A percentile compares a stretch with the other conserved stretches of the same genome.
phyloP scores from a whole-genome alignment of 2,797 vertebrate species.

The Phataginus tetradactyla region DNA sequence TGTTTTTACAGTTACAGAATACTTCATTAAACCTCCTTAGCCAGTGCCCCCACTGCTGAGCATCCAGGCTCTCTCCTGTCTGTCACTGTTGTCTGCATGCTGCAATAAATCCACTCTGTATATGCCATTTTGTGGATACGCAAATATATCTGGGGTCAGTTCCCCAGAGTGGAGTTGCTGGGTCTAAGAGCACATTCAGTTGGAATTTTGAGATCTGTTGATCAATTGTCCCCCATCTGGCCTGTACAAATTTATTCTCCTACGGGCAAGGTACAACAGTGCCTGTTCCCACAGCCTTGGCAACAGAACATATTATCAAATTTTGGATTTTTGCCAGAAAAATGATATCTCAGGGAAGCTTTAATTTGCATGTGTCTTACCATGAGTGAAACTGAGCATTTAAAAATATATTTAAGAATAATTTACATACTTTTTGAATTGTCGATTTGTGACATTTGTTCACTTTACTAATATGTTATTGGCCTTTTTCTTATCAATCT shows the following conservation, averaged over 20 bases:
- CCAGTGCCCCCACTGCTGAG: not conserved
- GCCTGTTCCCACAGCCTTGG: slow-evolving; percentile 43
- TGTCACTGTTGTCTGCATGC: not conserved
- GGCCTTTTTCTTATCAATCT: not conserved
- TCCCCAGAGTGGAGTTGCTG: slow-evolving; percentile 17
- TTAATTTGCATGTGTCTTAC: slow-evolving; percentile 59
- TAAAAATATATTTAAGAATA: slow-evolving; percentile 51
- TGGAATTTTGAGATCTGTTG: slow-evolving; percentile 58
- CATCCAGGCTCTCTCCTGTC: not conserved
- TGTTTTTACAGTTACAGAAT: not conserved
- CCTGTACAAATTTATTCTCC: slow-evolving; percentile 33
- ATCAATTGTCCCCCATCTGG: slow-evolving; percentile 66
- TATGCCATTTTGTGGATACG: slow-evolving; percentile 1
- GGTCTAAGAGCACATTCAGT: slow-evolving; percentile 19
- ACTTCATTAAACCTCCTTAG: not conserved
- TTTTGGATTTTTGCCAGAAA: slow-evolving; percentile 67
- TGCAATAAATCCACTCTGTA: not conserved
- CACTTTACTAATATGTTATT: slow-evolving; percentile 43
- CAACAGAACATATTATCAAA: not conserved
- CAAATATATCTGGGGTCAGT: slow-evolving; percentile 57
- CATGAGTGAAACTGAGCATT: slow-evolving; percentile 50
- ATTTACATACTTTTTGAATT: slow-evolving; percentile 62
- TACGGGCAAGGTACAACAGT: slow-evolving; percentile 3
- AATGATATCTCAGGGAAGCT: slow-evolving; percentile 51
- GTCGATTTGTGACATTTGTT: slow-evolving; percentile 9